Evolutionary conservation across 2,113 vertebrate species (phyloP).

Genomic region (Hassar affinis): DNA sequence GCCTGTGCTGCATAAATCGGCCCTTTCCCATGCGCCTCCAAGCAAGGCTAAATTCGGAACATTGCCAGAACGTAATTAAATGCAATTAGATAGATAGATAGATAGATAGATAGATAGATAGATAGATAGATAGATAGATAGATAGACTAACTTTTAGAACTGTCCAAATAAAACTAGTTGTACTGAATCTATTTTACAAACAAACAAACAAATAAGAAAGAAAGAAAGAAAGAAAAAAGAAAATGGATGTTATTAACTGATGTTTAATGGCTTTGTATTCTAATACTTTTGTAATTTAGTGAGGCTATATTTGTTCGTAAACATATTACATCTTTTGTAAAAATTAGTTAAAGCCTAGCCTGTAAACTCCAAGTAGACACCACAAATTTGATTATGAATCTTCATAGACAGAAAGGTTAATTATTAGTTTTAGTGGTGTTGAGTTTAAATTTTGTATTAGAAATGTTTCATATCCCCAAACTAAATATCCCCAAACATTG

Average conservation of each 20-base stretch:
- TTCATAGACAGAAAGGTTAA: neutral
- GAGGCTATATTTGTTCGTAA: neutral
- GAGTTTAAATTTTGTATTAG: neutral
- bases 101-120: constrained; percentile 53
- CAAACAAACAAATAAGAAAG: neutral
- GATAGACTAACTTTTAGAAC: constrained; percentile 45
- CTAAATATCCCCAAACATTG: neutral
- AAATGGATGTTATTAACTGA: neutral
- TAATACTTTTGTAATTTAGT: neutral
- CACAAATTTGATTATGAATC: neutral
- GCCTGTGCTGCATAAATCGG: constrained; percentile 74
- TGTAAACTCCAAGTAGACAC: neutral
- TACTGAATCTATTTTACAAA: neutral
- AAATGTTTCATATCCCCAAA: neutral
- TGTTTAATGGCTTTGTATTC: neutral
- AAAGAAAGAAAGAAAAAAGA: neutral
- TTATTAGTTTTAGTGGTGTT: neutral
- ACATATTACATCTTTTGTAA: neutral
- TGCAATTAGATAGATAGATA: constrained; percentile 42
- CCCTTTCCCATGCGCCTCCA: constrained; percentile 58
- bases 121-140: constrained; percentile 56
- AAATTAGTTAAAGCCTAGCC: neutral
- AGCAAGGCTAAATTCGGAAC: constrained; percentile 65
- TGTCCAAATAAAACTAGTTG: neutral
- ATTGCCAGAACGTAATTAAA: constrained; percentile 58